Percentiles rank a stretch among this genome's conserved stretches.
Evolutionary conservation across 2,113 vertebrate genomes (phyloP).

Genomic region (Zosterops japonicus): DNA sequence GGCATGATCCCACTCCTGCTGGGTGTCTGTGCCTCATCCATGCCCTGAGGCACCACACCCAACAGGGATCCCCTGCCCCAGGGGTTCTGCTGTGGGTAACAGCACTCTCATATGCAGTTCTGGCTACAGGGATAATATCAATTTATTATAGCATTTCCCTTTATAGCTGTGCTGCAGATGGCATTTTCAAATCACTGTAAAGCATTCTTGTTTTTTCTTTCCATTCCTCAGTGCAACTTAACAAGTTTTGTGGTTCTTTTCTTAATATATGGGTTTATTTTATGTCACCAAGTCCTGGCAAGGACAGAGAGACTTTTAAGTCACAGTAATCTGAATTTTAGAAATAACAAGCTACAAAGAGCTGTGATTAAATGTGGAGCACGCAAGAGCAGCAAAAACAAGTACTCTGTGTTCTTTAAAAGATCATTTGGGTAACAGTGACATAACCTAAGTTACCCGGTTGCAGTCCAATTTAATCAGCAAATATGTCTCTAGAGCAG

Average conservation of each 20-base stretch:
- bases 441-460: not conserved
- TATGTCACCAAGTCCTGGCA: not conserved
- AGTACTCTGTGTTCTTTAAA: constrained; percentile 49
- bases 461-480: constrained; percentile 19
- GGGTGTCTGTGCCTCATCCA: not conserved
- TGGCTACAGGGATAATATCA: not conserved
- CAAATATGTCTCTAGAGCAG: constrained; percentile 14
- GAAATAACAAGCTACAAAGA: constrained; percentile 37
- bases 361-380: not conserved
- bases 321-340: constrained; percentile 25
- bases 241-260: not conserved
- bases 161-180: not conserved
- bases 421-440: constrained; percentile 17
- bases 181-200: not conserved
- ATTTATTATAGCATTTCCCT: not conserved
- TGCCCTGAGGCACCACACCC: not conserved
- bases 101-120: not conserved
- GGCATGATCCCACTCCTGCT: fast-evolving
- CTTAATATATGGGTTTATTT: not conserved
- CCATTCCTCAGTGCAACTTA: not conserved
- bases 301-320: constrained; percentile 17
- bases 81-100: not conserved
- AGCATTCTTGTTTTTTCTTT: not conserved
- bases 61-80: fast-evolving
- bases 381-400: not conserved